Evolutionary conservation across 2,113 vertebrate species (phyloP).

Genomic region (Bujurquina vittata): DNA sequence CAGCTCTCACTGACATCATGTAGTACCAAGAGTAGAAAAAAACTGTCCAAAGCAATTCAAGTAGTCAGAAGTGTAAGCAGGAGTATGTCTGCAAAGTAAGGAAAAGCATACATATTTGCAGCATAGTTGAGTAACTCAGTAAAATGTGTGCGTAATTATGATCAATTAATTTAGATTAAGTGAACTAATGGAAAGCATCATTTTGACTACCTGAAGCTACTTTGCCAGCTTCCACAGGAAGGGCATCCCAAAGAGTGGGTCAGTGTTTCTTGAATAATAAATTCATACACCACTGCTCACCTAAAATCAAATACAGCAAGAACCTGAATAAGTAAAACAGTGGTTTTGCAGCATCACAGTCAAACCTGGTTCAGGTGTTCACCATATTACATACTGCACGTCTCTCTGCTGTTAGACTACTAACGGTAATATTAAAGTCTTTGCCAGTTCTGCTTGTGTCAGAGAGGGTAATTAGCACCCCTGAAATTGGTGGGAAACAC

Average conservation of each 20-base stretch:
- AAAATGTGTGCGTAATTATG: neutral
- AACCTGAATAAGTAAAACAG: neutral
- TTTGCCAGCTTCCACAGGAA: neutral
- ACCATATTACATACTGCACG: no score
- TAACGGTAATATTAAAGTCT: accelerated
- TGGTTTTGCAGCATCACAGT: neutral
- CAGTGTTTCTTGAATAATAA: neutral
- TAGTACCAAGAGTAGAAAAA: neutral
- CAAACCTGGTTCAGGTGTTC: neutral
- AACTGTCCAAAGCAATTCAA: accelerated
- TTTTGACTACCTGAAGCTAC: neutral
- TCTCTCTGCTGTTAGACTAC: neutral
- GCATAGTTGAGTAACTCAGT: neutral
- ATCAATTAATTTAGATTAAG: no score
- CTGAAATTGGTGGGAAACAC: neutral
- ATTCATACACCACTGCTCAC: neutral
- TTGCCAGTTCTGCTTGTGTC: neutral
- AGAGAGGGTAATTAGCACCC: neutral
- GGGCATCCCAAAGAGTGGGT: neutral
- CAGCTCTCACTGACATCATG: neutral
- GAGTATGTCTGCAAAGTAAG: neutral
- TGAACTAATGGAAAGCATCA: neutral
- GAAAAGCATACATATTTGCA: no score
- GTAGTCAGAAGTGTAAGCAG: no score
- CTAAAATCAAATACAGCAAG: neutral